Evolutionary conservation across 2,113 vertebrate species (phyloP).

Genomic region (human): DNA sequence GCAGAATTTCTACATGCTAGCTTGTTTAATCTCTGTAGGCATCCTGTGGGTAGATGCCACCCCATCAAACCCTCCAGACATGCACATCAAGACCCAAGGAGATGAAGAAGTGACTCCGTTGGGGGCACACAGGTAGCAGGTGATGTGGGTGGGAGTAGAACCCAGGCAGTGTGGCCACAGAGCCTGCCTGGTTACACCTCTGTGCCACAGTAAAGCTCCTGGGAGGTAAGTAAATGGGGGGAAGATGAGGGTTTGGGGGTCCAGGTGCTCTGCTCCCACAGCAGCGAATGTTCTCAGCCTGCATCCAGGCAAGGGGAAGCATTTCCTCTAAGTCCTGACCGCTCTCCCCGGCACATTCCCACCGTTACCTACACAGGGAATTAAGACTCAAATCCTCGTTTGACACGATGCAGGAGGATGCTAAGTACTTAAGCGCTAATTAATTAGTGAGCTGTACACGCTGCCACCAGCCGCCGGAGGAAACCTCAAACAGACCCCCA

Average conservation of each 20-base stretch:
- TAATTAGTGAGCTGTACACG: constrained; percentile 75
- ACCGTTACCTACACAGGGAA: constrained; percentile 77
- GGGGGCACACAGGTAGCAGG: not conserved
- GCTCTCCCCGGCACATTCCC: not conserved
- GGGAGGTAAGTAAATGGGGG: not conserved
- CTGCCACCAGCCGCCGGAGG: constrained; percentile 66
- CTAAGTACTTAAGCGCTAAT: constrained; percentile 81
- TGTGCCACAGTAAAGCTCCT: accelerated
- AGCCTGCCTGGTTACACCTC: accelerated
- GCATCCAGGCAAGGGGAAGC: not conserved
- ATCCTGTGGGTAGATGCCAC: not conserved
- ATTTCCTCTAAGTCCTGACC: not conserved
- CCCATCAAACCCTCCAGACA: not conserved
- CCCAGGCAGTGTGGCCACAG: too few relatives aligned
- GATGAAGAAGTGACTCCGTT: not conserved
- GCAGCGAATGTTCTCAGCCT: not conserved
- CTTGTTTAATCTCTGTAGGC: not conserved
- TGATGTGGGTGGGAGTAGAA: not conserved
- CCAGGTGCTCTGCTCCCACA: not conserved
- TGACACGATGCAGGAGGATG: constrained; percentile 78
- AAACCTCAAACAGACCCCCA: constrained; percentile 65
- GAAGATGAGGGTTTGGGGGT: too few relatives aligned
- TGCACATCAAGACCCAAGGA: not conserved
- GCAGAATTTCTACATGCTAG: not conserved
- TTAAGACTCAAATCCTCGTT: constrained; percentile 81